Evolutionary conservation across 2,797 vertebrate genomes (phyloP).

Genomic region (Ctenosaura bakeri): DNA sequence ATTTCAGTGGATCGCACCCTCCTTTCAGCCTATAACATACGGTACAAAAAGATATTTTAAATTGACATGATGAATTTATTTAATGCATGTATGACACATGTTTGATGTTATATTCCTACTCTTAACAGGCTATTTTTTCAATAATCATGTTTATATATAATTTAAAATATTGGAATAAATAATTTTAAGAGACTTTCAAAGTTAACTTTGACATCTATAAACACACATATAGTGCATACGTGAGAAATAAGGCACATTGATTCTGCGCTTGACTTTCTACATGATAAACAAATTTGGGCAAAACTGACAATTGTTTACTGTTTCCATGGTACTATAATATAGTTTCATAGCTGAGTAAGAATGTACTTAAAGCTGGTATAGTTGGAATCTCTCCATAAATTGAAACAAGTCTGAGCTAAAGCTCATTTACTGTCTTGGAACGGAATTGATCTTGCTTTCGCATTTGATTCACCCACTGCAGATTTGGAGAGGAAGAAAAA

Average conservation of each 20-base stretch:
- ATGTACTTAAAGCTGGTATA: slow-evolving; percentile 50
- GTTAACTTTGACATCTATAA: slow-evolving; percentile 24
- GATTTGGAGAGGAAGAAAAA: slow-evolving; percentile 77
- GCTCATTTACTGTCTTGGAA: slow-evolving; percentile 76
- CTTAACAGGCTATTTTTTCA: slow-evolving; percentile 41
- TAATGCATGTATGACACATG: background rate
- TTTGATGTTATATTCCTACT: background rate
- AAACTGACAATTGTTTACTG: slow-evolving; percentile 47
- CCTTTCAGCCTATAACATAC: background rate
- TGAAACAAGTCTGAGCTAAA: slow-evolving; percentile 76
- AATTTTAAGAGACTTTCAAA: slow-evolving; percentile 37
- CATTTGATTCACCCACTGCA: slow-evolving; percentile 79
- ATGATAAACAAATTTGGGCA: slow-evolving; percentile 57
- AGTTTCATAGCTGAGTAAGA: slow-evolving; percentile 59
- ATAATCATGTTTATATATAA: background rate
- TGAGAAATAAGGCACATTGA: slow-evolving; percentile 15
- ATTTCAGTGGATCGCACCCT: background rate
- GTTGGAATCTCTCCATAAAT: slow-evolving; percentile 71
- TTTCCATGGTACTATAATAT: slow-evolving; percentile 61
- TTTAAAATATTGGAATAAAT: slow-evolving; percentile 31
- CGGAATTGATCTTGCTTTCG: slow-evolving; percentile 84
- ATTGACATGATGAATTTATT: background rate
- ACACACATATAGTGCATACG: slow-evolving; percentile 26
- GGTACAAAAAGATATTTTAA: background rate
- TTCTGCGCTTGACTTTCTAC: slow-evolving; percentile 33